Conservation (phyloP, 2,797 vertebrate genomes). For the Eremophila alpestris region DNA sequence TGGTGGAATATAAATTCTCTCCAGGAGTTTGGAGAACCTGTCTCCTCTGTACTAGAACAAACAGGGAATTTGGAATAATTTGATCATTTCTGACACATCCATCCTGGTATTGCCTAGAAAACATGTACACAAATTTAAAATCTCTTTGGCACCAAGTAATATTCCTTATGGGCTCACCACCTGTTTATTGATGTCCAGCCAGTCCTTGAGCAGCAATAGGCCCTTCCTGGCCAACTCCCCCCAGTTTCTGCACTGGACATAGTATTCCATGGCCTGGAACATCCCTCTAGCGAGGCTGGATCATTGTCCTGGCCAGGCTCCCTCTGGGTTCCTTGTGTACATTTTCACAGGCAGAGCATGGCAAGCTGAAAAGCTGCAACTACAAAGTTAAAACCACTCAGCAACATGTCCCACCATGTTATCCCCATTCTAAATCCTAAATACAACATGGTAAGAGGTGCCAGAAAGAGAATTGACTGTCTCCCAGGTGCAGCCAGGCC, state of each 20-base stretch:
- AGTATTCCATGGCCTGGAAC: background rate
- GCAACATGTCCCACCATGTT: rapidly evolving
- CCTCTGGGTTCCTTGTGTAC: background rate
- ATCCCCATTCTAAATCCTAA: background rate
- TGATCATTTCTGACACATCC: background rate
- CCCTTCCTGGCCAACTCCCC: background rate
- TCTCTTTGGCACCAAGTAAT: background rate
- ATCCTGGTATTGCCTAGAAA: background rate
- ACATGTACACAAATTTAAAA: background rate
- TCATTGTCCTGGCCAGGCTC: background rate
- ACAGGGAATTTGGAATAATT: background rate
- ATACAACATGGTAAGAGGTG: rapidly evolving
- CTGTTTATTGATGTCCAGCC: background rate
- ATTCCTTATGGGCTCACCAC: background rate
- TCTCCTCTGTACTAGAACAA: background rate
- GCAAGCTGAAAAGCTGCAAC: background rate
- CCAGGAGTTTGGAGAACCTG: background rate
- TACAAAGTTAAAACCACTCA: background rate
- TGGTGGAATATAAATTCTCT: background rate
- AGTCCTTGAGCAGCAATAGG: background rate
- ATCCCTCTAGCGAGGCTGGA: background rate
- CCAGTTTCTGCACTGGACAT: background rate
- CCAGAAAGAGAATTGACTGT: background rate
- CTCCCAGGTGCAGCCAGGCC: background rate
- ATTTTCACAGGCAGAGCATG: background rate